Evolutionary conservation across 2,113 vertebrate species (phyloP), one percentile per base, ranked within the genome.

Genomic region (Oxygymnocypris stewartii): DNA sequence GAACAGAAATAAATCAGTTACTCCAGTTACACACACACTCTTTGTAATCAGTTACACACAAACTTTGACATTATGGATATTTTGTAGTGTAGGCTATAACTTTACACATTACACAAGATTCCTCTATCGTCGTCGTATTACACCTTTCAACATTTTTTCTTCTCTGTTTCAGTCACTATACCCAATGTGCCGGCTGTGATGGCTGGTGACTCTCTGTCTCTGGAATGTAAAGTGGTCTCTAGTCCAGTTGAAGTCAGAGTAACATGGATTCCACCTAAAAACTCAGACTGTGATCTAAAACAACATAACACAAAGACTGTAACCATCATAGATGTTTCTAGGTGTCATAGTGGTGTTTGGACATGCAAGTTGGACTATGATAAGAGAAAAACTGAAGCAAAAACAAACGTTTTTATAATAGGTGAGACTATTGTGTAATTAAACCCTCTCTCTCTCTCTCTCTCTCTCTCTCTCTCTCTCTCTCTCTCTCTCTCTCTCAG

Each of bases 321-420:
- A 31, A 31, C 28, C 28, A 2, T 79, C 1, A 0, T 0, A 0
- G 0, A 5, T 1, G 90, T 79, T 11, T 74, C n/a, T 2, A 18
- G 0, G 1, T n/a, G 37, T 42, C n/a, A 93, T 79, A 44, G 49
- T 6, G 95, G 95, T 25, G 0, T 2, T 2, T 95, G 94, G 94
- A 86, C 35, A 1, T 95, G 94, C 83, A 44, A 89, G 13, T 67
- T 93, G 3, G 2, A 3, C 0, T 6, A 13, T 18, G 0, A 23
- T 6, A 0, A 0, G 0, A 69, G 12, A 1, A 0, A 74, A 59
- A 12, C 49, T 1, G 0, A 1, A 0, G 86, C 82, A 6, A 35
- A 0, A 1, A 14, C 90, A 10, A 11, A 1, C 23, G 74, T 95
- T 16, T 74, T 0, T 0, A 89, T 95, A 67, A 47, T 93, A 14